These are phyloP conservation scores for Tholera decimalis DNA, from an alignment of 2,888 invertebrate genomes.

Conservation along the genomic window DNA sequence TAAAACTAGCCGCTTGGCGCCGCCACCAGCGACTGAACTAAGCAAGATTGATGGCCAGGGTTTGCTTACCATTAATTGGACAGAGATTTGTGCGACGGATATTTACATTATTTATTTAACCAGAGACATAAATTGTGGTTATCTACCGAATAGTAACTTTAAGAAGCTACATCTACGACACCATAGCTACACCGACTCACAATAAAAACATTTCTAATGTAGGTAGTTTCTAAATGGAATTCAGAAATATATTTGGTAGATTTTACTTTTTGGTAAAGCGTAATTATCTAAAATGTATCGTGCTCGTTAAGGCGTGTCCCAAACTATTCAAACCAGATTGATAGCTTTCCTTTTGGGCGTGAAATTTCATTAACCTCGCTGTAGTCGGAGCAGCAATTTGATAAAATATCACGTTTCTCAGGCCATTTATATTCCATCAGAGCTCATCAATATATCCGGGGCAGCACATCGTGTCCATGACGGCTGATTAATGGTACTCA, in stretches of 20 bases:
- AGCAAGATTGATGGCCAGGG: conserved; percentile 54
- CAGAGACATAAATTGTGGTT: conserved; percentile 49
- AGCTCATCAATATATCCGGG: conserved; percentile 67
- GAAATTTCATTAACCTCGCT: conserved; percentile 62
- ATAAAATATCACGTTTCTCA: conserved; percentile 67
- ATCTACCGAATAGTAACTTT: conserved; percentile 29
- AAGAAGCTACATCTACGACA: conserved; percentile 20
- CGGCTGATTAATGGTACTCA: conserved; percentile 70
- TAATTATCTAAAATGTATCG: neutral
- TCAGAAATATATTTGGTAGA: no score
- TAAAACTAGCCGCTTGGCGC: conserved; percentile 24
- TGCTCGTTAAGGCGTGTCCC: neutral
- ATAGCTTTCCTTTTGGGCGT: conserved; percentile 58
- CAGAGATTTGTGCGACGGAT: conserved; percentile 57
- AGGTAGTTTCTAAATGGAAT: neutral
- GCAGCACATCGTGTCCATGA: conserved; percentile 63
- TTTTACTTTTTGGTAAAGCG: neutral
- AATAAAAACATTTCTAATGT: neutral
- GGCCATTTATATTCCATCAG: conserved; percentile 66
- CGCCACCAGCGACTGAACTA: conserved; percentile 27
- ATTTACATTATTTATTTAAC: conserved; percentile 57
- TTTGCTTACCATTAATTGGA: conserved; percentile 55
- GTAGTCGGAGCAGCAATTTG: conserved; percentile 53
- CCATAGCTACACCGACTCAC: neutral
- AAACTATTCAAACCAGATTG: conserved; percentile 42